A percentile compares a stretch with the other conserved stretches of the same genome.
Conservation (phyloP, 2,797 vertebrate genomes). For the Philypnodon macrostomus region DNA sequence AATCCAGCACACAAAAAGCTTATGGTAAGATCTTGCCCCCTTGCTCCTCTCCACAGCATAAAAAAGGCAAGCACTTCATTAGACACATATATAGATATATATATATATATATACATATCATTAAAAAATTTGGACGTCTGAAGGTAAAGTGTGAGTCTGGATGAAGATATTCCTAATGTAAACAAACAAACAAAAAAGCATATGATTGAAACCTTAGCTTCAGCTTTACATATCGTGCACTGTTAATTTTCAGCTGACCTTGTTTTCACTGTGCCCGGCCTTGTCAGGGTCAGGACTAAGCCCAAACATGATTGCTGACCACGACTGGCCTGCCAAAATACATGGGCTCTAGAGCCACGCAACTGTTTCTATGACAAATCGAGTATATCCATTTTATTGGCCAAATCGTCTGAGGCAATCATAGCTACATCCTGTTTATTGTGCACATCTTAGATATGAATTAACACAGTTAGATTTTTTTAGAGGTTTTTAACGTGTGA, state of each 20-base stretch:
- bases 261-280: constrained; percentile 38
- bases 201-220: no score
- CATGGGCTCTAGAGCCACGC: constrained; percentile 28
- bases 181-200: no score
- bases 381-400: constrained; percentile 41
- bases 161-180: no score
- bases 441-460: constrained; percentile 50
- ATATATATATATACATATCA: no score
- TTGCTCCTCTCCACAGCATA: neutral
- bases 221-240: neutral
- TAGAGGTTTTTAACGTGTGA: constrained; percentile 27
- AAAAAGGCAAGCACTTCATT: no score
- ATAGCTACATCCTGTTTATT: constrained; percentile 15
- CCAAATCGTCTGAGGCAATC: constrained; percentile 3
- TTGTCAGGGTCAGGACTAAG: constrained; percentile 43
- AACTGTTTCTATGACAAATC: constrained; percentile 38
- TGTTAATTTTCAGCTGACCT: constrained; percentile 37
- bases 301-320: constrained; percentile 51
- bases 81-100: no score
- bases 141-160: no score
- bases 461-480: constrained; percentile 40
- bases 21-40: constrained; percentile 1
- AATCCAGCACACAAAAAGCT: neutral
- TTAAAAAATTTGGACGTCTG: no score
- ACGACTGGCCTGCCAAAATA: constrained; percentile 49